These are phyloP conservation scores for Canis aureus DNA, from an alignment of 2,113 vertebrate species.

Conservation along the genomic window DNA sequence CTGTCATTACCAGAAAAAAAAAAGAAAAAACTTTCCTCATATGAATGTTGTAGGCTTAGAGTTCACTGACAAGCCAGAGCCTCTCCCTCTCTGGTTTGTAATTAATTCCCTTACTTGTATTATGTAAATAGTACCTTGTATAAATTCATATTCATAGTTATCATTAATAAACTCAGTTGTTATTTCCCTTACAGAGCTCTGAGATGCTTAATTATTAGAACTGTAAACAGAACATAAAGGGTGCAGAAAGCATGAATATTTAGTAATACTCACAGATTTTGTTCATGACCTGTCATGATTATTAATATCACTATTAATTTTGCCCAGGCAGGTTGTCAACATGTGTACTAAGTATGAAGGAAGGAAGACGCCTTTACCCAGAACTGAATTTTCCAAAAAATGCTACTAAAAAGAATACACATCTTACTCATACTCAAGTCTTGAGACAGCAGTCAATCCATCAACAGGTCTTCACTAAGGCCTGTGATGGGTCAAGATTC, in stretches of 20 bases:
- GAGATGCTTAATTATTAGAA: conserved; percentile 59
- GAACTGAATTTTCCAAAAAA: neutral
- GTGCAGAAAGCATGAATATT: neutral
- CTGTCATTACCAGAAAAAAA: neutral
- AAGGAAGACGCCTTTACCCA: neutral
- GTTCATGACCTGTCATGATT: neutral
- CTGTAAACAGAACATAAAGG: conserved; percentile 58
- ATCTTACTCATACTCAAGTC: neutral
- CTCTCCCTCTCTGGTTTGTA: neutral
- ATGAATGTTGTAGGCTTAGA: neutral
- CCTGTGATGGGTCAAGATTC: neutral
- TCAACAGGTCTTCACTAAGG: neutral
- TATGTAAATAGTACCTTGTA: conserved; percentile 64
- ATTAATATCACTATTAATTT: conserved; percentile 63
- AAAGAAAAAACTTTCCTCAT: neutral
- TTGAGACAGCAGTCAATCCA: neutral
- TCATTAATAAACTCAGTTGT: conserved; percentile 72
- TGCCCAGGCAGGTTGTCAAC: neutral
- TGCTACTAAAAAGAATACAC: neutral
- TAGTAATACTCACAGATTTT: conserved; percentile 42
- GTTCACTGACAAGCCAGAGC: neutral
- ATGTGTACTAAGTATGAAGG: neutral
- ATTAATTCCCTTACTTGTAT: conserved; percentile 63
- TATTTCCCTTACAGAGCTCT: conserved; percentile 70
- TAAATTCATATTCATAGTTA: conserved; percentile 64